phyloP scores from a whole-genome alignment of 2,888 invertebrate genomes.

The Lycaena phlaeas region DNA sequence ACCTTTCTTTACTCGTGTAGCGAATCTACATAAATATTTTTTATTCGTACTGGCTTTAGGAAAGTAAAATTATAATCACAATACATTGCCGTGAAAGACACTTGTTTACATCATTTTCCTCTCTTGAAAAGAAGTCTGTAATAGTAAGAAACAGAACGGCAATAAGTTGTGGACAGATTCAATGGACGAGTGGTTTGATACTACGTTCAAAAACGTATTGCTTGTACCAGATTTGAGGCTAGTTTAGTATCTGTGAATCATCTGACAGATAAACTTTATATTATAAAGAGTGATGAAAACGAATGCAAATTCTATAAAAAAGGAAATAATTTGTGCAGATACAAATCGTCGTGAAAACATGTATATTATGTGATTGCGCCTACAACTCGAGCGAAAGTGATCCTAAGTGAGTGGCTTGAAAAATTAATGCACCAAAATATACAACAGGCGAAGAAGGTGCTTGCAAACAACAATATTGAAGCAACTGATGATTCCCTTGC shows the following conservation, averaged over 20 bases:
- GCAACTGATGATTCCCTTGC: conserved; percentile 8
- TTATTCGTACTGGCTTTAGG: too few relatives aligned
- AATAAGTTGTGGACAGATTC: not conserved
- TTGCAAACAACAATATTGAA: conserved; percentile 15
- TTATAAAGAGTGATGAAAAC: not conserved
- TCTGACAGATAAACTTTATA: not conserved
- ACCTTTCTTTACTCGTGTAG: too few relatives aligned
- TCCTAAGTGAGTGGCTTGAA: not conserved
- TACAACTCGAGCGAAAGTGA: not conserved
- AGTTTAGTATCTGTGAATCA: not conserved
- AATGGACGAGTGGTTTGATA: not conserved
- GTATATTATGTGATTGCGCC: conserved; percentile 13
- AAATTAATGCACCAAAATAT: not conserved
- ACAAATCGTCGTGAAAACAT: conserved; percentile 11
- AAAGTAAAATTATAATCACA: too few relatives aligned
- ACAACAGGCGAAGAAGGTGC: conserved; percentile 11
- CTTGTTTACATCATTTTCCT: conserved; percentile 15
- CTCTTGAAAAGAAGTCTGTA: conserved; percentile 13
- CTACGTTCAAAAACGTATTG: conserved; percentile 1
- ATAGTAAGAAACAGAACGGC: conserved; percentile 19
- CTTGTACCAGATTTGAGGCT: not conserved
- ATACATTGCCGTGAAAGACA: too few relatives aligned
- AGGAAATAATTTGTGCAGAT: conserved; percentile 11
- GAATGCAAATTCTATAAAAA: conserved; percentile 1
- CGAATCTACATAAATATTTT: too few relatives aligned